Evolutionary conservation across 64 coral and sea anemone species (phyloP).

Genomic region (Stichodactyla mertensii): DNA sequence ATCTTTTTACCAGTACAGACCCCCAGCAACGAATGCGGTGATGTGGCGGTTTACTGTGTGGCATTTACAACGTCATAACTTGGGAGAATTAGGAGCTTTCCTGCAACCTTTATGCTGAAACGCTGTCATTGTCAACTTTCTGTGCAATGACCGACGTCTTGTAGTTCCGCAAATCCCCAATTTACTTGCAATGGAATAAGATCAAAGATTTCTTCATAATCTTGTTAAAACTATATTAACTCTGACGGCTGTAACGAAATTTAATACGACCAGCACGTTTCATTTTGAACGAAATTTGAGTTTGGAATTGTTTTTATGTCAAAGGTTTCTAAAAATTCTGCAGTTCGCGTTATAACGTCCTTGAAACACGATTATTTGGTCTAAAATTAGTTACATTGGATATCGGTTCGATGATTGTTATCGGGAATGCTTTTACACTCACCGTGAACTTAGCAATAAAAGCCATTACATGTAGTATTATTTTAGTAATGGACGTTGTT

Average conservation of each 20-base stretch:
- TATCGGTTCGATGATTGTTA: no score
- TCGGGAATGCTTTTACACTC: no score
- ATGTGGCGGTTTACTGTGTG: no score
- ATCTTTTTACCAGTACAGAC: no score
- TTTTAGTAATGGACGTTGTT: neutral
- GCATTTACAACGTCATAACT: no score
- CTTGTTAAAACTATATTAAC: neutral
- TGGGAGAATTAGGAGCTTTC: no score
- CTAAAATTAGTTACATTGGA: neutral
- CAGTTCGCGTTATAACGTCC: neutral
- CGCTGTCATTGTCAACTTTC: no score
- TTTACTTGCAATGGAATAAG: neutral
- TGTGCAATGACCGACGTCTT: neutral
- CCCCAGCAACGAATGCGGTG: no score
- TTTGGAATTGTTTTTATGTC: neutral
- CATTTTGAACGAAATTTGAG: neutral
- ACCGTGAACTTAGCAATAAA: no score
- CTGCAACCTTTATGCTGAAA: no score
- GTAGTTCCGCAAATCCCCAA: neutral
- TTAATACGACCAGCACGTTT: neutral
- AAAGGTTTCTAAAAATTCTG: neutral
- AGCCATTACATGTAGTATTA: neutral
- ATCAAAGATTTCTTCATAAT: neutral
- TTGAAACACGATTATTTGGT: neutral
- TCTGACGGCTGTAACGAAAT: neutral